A percentile compares a stretch with the other conserved stretches of the same genome.
These are phyloP conservation scores for Autographa gamma DNA, from an alignment of 2,888 invertebrate genomes.

Conservation along the genomic window DNA sequence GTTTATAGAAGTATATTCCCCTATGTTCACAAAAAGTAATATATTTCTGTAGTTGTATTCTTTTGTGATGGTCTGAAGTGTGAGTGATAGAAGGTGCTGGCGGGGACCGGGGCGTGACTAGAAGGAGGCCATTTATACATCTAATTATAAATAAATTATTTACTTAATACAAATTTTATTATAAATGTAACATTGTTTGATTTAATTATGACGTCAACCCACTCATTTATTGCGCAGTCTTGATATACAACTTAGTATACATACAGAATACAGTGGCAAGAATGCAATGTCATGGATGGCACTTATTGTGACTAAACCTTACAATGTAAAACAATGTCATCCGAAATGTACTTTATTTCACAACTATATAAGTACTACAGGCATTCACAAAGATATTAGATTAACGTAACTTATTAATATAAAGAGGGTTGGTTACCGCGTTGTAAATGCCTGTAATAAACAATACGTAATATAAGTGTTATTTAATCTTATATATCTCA, in stretches of 20 bases:
- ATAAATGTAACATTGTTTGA: conserved; percentile 59
- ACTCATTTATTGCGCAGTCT: conserved; percentile 31
- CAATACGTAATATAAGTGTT: conserved; percentile 9
- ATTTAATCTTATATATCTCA: conserved; percentile 31
- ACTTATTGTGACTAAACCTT: conserved; percentile 62
- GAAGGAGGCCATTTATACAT: conserved; percentile 59
- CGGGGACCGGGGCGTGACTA: conserved; percentile 39
- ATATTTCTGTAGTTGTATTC: conserved; percentile 58
- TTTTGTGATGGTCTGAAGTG: conserved; percentile 44
- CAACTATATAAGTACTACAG: conserved; percentile 20
- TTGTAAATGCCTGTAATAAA: conserved; percentile 36
- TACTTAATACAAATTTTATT: conserved; percentile 62
- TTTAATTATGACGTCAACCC: conserved; percentile 29
- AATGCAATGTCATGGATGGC: conserved; percentile 60
- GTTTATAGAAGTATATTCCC: conserved; percentile 45
- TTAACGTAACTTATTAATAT: conserved; percentile 40
- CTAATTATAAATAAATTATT: conserved; percentile 67
- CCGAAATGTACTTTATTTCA: conserved; percentile 33
- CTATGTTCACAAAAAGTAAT: conserved; percentile 59
- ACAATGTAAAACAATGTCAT: conserved; percentile 46
- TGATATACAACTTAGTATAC: conserved; percentile 36
- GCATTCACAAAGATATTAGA: conserved; percentile 40
- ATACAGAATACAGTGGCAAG: conserved; percentile 52
- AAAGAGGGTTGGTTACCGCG: conserved; percentile 14
- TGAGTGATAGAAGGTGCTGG: conserved; percentile 66